Base-by-base conservation (phyloP, 2,888 invertebrate genomes). In the Ormyrus nitidulus region DNA sequence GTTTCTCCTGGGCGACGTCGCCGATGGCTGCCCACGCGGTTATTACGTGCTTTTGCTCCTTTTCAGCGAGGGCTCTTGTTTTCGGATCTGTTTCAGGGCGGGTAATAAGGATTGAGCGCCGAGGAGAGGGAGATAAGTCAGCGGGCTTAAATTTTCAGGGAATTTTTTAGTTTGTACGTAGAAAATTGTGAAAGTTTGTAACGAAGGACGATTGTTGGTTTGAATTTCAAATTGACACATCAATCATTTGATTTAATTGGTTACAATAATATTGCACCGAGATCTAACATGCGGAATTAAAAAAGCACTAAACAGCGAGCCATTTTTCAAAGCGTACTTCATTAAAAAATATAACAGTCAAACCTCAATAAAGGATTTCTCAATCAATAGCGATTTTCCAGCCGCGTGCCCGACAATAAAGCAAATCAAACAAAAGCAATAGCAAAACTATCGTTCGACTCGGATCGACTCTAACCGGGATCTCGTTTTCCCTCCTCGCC, bases 391-490 rank as follows among this genome's bases (percentile, higher is more conserved):
- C 61, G 5, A 34, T 34, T 34, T 70, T 46, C 4, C 8, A 56
- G 46, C 8, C 54, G 10, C 44, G 46, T 9, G 19, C n/a, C 10
- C 13, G 61, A 9, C 19, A 75, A 75, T 19, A 65, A 51, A 65
- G 19, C 11, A 56, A 65, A 13, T 6, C 58, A 56, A 49, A 19
- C 4, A 72, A 9, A 11, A 58, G 54, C 6, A 65, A 59, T 13
- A 9, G 65, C 34, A 34, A 72, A 76, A 68, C 72, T 76, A 80
- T 76, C 80, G 66, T 44, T 72, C 72, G 54, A 2, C 54, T 48
- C 54, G 61, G 44, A 80, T 80, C 80, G 61, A 56, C 34, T 34
- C 34, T 4, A 34, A 34, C 34, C 34, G 34, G 34, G 34, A 34
- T 34, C 59, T 59, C 34, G 68, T 58, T 51, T 58, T 68, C 34